Evolutionary conservation across 1,140 invertebrate species (phyloP), one percentile per base, ranked within the genome.

Genomic region (Pseudomyrmex pallidus): DNA sequence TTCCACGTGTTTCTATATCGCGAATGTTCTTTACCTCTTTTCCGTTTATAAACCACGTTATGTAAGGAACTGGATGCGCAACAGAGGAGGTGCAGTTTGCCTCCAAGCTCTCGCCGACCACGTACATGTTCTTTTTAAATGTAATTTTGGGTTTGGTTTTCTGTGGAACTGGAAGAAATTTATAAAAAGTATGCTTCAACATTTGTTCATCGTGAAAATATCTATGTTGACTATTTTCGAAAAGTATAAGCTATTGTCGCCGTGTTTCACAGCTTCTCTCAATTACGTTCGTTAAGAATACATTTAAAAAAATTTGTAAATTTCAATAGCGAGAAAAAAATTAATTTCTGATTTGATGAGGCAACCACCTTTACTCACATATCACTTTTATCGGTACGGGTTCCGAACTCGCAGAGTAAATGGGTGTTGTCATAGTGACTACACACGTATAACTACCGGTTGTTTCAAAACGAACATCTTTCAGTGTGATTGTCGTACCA

Each of bases 21-120:
- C 35, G 35, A 35, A 35, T 35, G 35, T 59, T 13, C 48, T 52
- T 95, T 95, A 97, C 97, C 96, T 97, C 96, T 91, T 96, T 95
- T 84, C 96, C 96, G 93, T 98, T 98, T 90, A 98, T 96, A 86
- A 97, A 95, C 97, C 97, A 98, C 68, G 96, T 97, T 90, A 98
- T 96, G 90, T 97, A 96, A 5, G 97, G 97, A 20, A 96, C 96
- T 25, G 97, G 97, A 84, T 95, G 95, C 2, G 97, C 96, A 1
- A 96, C 95, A 22, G 96, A 95, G 56, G 97, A 97, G 78, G 96
- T 96, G 91, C 97, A 97, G 85, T 97, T 96, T 5, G 97, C 97
- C 90, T 97, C 96, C 70, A 98, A 92, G 86, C 95, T 95, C 85
- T 97, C 97, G 59, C 96, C 96, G 2, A 97, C 95, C 61, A 94